Evolutionary conservation across 1,140 invertebrate genomes (phyloP), one percentile per base, ranked within the genome.

Genomic region (Drosophila paulistorum): DNA sequence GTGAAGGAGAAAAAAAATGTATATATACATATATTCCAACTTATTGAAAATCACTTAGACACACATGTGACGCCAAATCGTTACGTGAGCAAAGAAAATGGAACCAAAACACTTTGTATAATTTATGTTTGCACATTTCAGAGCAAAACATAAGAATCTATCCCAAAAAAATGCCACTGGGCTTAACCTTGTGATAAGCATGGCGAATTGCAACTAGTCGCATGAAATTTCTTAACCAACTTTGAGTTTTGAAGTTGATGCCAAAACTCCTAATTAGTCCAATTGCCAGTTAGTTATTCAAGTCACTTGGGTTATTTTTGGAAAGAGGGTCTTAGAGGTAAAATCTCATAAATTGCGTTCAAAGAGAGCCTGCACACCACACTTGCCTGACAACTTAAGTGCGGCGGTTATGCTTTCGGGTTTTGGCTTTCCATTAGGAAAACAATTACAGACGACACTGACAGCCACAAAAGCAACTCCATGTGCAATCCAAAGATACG

Each of bases 11-110:
- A 51, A 51, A 51, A 51, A 23, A 51, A 20, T 20, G 17, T 14
- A 17, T 7, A 14, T 14, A 14, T 14, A 45, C 7, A 45, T 51
- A 23, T 51, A 51, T 23, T 51, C 45, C 45, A 87, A 87, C 83
- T 87, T 87, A 87, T 87, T 87, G 83, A 87, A 87, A 87, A 87
- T 87, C 83, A 87, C 83, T 87, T 87, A 87, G 83, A 87, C 83
- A 87, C 83, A 87, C 83, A 87, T 87, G 83, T 87, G 83, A 89
- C 83, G 83, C 68, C 74, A 64, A 64, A 35, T 65, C 68, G 57
- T 74, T 86, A 83, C 83, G 79, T 89, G 83, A 74, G 82, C 66
- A 39, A 63, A 35, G 55, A 37, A 59, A 59, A 30, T 57, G 54
- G 57, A 17, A 37, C 30, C 57, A 59, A 59, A 59, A 59, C 57